phyloP scores from a whole-genome alignment of 2,113 vertebrate species.

The Planiliza haematocheilus region DNA sequence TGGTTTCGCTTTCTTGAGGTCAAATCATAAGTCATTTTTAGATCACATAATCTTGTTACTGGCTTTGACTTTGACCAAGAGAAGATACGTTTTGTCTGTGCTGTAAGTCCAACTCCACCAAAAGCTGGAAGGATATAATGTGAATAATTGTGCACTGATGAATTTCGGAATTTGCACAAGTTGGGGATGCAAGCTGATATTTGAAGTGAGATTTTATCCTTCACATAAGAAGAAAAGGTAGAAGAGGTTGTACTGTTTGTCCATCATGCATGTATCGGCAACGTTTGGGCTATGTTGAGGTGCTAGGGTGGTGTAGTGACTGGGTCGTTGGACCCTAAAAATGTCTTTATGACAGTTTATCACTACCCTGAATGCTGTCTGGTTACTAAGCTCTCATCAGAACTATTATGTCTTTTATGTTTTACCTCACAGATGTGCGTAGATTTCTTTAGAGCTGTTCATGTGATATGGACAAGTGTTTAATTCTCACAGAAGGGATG shows the following conservation, averaged over 20 bases:
- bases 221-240: not conserved
- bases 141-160: not conserved
- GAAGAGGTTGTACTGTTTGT: not conserved
- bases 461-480: too few species aligned
- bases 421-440: too few species aligned
- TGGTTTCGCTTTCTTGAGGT: slow-evolving; percentile 13
- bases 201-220: slow-evolving; percentile 1
- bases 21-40: slow-evolving; percentile 31
- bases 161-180: not conserved
- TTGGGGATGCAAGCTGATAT: not conserved
- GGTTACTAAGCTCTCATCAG: too few species aligned
- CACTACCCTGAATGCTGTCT: too few species aligned
- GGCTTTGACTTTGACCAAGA: slow-evolving; percentile 14
- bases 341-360: too few species aligned
- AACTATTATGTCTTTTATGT: too few species aligned
- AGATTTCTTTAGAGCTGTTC: too few species aligned
- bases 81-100: not conserved
- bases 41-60: not conserved
- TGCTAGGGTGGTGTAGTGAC: too few species aligned
- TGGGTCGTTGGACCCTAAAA: too few species aligned
- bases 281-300: too few species aligned
- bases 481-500: too few species aligned
- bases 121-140: not conserved
- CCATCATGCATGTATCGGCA: too few species aligned
- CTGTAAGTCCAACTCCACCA: not conserved